Percentiles rank a stretch among this genome's conserved stretches.
Evolutionary conservation across 2,888 invertebrate species (phyloP).

Genomic region (Ectobius pallidus): DNA sequence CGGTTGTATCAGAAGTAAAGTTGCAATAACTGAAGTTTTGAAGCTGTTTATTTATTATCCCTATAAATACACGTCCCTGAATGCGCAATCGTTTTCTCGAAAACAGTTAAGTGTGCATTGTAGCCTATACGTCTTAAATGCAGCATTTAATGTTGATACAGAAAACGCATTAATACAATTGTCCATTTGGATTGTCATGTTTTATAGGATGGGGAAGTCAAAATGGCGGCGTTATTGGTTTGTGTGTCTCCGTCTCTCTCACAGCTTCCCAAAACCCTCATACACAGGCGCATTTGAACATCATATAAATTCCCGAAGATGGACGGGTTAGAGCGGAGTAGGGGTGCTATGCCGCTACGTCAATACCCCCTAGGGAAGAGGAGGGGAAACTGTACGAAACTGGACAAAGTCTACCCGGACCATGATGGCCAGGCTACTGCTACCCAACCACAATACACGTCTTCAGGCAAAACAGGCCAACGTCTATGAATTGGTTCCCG

Average conservation of each 20-base stretch:
- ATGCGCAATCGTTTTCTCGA: too few species aligned
- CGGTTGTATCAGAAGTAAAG: too few species aligned
- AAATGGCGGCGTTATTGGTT: constrained; percentile 41
- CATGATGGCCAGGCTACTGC: constrained; percentile 40
- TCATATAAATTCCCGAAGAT: constrained; percentile 57
- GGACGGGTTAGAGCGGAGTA: constrained; percentile 50
- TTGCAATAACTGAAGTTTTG: too few species aligned
- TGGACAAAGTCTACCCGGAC: constrained; percentile 34
- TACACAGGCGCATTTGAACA: constrained; percentile 51
- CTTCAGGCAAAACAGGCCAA: constrained; percentile 8
- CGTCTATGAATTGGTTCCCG: too few species aligned
- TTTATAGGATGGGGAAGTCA: constrained; percentile 15
- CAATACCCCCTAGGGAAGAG: constrained; percentile 37
- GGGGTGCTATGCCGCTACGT: constrained; percentile 41
- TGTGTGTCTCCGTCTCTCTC: constrained; percentile 29
- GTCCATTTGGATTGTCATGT: constrained; percentile 30
- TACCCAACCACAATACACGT: constrained; percentile 25
- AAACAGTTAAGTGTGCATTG: too few species aligned
- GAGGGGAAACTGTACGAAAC: constrained; percentile 19
- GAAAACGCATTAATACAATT: constrained; percentile 9
- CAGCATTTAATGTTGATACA: background rate
- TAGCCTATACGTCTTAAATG: too few species aligned
- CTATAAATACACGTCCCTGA: too few species aligned
- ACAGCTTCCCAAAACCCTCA: constrained; percentile 17
- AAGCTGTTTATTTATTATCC: too few species aligned